phyloP scores from a whole-genome alignment of 1,140 invertebrate genomes.

The Drosophila mojavensis region DNA sequence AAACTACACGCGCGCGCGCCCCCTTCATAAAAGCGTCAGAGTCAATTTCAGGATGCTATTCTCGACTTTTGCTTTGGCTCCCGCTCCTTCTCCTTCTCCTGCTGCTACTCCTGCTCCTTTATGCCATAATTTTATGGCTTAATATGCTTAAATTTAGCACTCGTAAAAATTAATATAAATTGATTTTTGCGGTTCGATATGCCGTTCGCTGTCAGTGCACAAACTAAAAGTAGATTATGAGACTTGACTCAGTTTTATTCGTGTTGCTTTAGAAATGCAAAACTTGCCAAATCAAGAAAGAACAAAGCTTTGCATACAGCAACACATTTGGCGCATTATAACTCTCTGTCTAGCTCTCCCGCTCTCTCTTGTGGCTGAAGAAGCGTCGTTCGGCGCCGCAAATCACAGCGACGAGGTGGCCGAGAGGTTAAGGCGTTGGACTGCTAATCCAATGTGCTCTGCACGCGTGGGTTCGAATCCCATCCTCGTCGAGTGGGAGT shows the following conservation, averaged over 20 bases:
- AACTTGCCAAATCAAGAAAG: too few relatives aligned
- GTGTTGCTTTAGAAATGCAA: too few relatives aligned
- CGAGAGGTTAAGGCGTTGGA: constrained; percentile 96
- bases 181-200: constrained; percentile 13
- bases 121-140: constrained; percentile 61
- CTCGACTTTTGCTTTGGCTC: background rate
- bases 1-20: constrained; percentile 73
- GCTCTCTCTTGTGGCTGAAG: constrained; percentile 8
- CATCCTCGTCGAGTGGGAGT: constrained; percentile 89
- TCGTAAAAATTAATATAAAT: constrained; percentile 79
- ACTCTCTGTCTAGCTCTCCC: background rate
- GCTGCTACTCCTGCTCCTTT: background rate
- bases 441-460: constrained; percentile 90
- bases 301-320: background rate
- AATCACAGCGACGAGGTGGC: constrained; percentile 89
- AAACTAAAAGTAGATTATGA: too few relatives aligned
- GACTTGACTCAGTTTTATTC: too few relatives aligned
- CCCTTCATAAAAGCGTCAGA: constrained; percentile 60
- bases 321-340: background rate
- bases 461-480: constrained; percentile 95
- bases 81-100: background rate
- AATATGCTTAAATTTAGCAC: constrained; percentile 55
- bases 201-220: background rate
- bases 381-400: background rate
- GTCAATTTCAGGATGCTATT: constrained; percentile 65